Evolutionary conservation across 2,797 vertebrate species (phyloP).

Genomic region (Sebastiscus tertius): DNA sequence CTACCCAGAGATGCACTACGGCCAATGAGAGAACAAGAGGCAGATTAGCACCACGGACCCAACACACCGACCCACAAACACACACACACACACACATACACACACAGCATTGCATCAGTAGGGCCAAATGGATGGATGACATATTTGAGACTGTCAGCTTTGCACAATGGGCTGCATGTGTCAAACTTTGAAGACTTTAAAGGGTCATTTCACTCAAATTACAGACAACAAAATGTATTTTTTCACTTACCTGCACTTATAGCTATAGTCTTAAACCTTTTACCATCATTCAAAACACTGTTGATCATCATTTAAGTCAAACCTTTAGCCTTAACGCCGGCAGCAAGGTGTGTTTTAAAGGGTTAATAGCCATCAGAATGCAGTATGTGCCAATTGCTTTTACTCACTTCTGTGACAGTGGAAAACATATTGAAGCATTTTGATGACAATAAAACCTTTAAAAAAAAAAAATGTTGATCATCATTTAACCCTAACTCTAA

Average conservation of each 20-base stretch:
- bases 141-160: slow-evolving; percentile 12
- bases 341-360: too few relatives aligned
- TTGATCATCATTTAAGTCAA: too few relatives aligned
- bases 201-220: slow-evolving; percentile 8
- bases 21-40: slow-evolving; percentile 83
- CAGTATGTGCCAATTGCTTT: too few relatives aligned
- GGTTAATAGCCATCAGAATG: too few relatives aligned
- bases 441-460: too few relatives aligned
- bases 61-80: slow-evolving; percentile 51
- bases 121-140: slow-evolving; percentile 2
- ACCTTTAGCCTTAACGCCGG: too few relatives aligned
- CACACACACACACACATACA: slow-evolving; percentile 14
- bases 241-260: neutral
- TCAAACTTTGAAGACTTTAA: neutral
- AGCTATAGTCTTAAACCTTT: neutral
- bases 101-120: slow-evolving; percentile 34
- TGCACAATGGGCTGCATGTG: neutral
- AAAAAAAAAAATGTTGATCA: too few relatives aligned
- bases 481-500: too few relatives aligned
- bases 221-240: neutral
- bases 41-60: slow-evolving; percentile 78
- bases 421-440: too few relatives aligned
- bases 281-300: too few relatives aligned
- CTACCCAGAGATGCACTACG: slow-evolving; percentile 86
- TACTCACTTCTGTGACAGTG: too few relatives aligned